These are phyloP conservation scores for Diorhabda carinulata DNA, from an alignment of 1,140 invertebrate species.

Conservation along the genomic window DNA sequence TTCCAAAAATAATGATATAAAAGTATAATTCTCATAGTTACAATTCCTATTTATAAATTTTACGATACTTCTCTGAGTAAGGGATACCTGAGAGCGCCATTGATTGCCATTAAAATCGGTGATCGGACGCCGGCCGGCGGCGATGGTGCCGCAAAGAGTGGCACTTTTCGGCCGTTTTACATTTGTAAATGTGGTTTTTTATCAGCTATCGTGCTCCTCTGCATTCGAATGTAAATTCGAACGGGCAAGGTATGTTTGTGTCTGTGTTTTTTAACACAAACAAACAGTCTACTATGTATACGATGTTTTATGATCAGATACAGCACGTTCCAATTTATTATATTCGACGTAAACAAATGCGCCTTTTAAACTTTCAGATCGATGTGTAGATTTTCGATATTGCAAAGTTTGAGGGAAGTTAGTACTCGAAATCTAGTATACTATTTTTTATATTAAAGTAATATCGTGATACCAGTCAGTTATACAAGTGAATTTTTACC, in stretches of 20 bases:
- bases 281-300: neutral
- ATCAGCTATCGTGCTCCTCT: slow-evolving; percentile 10
- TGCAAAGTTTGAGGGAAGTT: too few relatives aligned
- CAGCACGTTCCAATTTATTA: too few relatives aligned
- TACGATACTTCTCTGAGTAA: slow-evolving; percentile 3
- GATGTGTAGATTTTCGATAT: too few relatives aligned
- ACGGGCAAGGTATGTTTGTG: neutral
- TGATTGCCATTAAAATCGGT: slow-evolving; percentile 14
- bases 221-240: slow-evolving; percentile 13
- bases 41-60: neutral
- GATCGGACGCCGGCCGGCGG: slow-evolving; percentile 9
- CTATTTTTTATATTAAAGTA: too few relatives aligned
- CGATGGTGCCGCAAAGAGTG: slow-evolving; percentile 15
- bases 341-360: too few relatives aligned
- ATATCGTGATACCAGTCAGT: too few relatives aligned
- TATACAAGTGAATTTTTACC: too few relatives aligned
- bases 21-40: too few relatives aligned
- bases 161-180: slow-evolving; percentile 17
- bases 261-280: neutral
- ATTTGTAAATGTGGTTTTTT: slow-evolving; percentile 19
- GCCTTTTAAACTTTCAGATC: too few relatives aligned
- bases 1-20: too few relatives aligned
- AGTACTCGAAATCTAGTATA: too few relatives aligned
- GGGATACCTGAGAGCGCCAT: slow-evolving; percentile 18
- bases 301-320: neutral